Evolutionary conservation across 2,888 invertebrate species (phyloP), one percentile per base, ranked within the genome.

Genomic region (Drosophila mulleri): DNA sequence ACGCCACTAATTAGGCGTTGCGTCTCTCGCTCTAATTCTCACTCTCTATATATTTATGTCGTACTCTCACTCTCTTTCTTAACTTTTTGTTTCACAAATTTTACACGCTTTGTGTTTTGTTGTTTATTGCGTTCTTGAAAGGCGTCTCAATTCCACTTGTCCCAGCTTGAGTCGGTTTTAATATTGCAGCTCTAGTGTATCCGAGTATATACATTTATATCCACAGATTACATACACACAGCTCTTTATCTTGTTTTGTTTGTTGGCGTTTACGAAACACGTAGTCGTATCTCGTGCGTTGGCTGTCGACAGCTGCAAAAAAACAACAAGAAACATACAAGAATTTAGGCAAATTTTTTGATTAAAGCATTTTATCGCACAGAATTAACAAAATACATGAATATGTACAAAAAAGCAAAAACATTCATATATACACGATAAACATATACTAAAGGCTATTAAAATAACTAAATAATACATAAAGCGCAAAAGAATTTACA

Each of bases 231-330:
- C 48, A 45, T 58, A 63, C 71, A 67, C 60, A 72, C 9, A 69
- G 47, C 41, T 80, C 66, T 81, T 72, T 81, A 74, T 88, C 75
- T 64, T n/a, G 54, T 41, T 39, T 41, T 41, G 23, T 73, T 64
- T 69, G 57, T 42, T 75, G 54, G 18, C 54, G 29, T 60, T 63
- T 65, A 50, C 32, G 45, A 69, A 82, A 83, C 72, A 72, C 76
- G 87, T 76, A 83, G 71, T 69, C 62, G 67, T 72, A 70, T 75
- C 72, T 67, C 57, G 44, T 70, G 71, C 62, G 67, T 70, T 53
- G 71, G 53, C 37, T 72, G 72, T 56, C 67, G 66, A 72, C 78
- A 69, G 78, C 67, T 82, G 89, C 77, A 82, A 89, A 45, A 53
- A 62, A 89, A 32, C 68, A 52, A 26, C 39, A 41, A 41, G 20